These are phyloP conservation scores for Odocoileus virginianus DNA, from an alignment of 2,113 vertebrate genomes.

Conservation along the genomic window DNA sequence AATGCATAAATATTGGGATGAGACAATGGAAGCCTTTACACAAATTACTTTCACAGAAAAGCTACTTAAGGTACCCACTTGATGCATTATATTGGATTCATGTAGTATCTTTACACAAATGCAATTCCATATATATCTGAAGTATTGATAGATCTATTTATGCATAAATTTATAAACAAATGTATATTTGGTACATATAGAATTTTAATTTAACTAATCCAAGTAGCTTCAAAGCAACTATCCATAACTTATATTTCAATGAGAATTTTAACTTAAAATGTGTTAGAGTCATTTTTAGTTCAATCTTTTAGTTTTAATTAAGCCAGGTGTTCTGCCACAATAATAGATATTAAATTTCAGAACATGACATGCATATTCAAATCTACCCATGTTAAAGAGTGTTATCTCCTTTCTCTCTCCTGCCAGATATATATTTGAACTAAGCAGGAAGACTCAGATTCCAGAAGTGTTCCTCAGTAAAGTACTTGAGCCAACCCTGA, in stretches of 20 bases:
- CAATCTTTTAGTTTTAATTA: background rate
- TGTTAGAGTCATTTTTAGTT: background rate
- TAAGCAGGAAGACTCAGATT: constrained; percentile 64
- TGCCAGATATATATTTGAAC: constrained; percentile 77
- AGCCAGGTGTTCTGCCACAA: background rate
- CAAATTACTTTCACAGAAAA: background rate
- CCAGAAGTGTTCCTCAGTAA: constrained; percentile 76
- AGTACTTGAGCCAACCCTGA: background rate
- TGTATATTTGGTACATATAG: background rate
- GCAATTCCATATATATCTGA: background rate
- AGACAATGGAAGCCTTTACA: background rate
- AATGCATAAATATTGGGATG: background rate
- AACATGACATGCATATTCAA: background rate
- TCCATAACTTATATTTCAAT: background rate
- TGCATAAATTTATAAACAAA: background rate
- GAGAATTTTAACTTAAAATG: background rate
- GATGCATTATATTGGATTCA: background rate
- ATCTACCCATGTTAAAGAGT: background rate
- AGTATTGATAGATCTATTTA: background rate
- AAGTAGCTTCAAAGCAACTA: background rate
- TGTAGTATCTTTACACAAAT: background rate
- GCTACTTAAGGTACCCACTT: background rate
- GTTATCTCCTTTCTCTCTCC: background rate
- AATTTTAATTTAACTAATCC: background rate
- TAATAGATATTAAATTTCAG: background rate